Conservation (phyloP, 2,797 vertebrate species). For the Philypnodon macrostomus region DNA sequence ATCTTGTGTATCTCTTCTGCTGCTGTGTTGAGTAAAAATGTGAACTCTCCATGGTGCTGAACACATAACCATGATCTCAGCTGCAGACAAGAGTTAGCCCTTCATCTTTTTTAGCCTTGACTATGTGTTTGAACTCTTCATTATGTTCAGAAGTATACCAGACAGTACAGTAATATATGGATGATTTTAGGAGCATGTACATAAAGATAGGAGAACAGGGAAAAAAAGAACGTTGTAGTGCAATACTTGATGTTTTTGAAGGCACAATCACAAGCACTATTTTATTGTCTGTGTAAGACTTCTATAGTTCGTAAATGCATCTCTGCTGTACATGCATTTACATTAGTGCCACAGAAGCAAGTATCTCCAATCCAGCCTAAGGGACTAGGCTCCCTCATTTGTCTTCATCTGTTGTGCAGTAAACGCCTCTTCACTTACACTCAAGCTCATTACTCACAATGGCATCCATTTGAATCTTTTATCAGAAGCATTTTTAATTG, state of each 20-base stretch:
- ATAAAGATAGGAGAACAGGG: no score
- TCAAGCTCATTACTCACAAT: conserved; percentile 74
- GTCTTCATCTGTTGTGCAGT: conserved; percentile 71
- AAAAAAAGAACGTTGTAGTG: no score
- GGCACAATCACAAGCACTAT: neutral
- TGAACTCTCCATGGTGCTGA: conserved; percentile 61
- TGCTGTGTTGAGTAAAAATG: conserved; percentile 16
- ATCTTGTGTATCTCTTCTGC: conserved; percentile 2
- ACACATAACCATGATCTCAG: conserved; percentile 22
- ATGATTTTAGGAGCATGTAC: no score
- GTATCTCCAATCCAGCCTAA: conserved; percentile 51
- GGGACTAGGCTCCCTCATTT: conserved; percentile 62
- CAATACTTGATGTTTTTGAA: conserved; percentile 9
- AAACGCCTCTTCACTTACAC: conserved; percentile 74
- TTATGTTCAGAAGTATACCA: no score
- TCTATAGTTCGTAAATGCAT: conserved; percentile 16
- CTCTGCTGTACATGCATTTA: conserved; percentile 43
- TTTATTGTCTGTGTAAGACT: neutral
- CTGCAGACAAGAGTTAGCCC: neutral
- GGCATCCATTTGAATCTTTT: conserved; percentile 75
- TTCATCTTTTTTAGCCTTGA: neutral
- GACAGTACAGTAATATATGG: no score
- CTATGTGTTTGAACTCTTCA: neutral
- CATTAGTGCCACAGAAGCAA: conserved; percentile 57
- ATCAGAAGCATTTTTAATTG: conserved; percentile 74